phyloP scores from a whole-genome alignment of 2,797 vertebrate genomes.

The Poecilia picta region DNA sequence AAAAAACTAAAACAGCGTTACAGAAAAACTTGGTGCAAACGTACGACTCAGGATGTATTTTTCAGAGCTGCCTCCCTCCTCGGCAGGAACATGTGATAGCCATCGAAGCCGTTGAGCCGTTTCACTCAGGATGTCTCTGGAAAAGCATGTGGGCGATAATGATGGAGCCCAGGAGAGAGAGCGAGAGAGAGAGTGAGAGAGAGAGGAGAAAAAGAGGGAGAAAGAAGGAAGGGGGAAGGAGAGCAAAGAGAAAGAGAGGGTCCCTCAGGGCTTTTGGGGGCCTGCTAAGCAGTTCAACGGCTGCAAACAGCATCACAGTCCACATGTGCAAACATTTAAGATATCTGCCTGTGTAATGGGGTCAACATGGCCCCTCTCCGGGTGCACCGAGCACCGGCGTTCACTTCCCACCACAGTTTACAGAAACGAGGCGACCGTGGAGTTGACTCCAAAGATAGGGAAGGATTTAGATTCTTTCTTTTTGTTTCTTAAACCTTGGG shows the following conservation, averaged over 20 bases:
- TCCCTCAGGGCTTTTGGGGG: slow-evolving; percentile 72
- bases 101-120: slow-evolving; percentile 71
- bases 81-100: slow-evolving; percentile 78
- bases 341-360: slow-evolving; percentile 76
- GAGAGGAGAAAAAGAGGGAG: too few relatives aligned
- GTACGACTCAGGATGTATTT: slow-evolving; percentile 56
- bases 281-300: slow-evolving; percentile 73
- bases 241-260: slow-evolving; percentile 65
- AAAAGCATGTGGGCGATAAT: slow-evolving; percentile 83
- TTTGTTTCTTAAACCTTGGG: background rate
- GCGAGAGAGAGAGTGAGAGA: background rate
- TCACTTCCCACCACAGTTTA: slow-evolving; percentile 63
- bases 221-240: too few relatives aligned
- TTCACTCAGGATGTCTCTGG: slow-evolving; percentile 78
- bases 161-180: slow-evolving; percentile 62
- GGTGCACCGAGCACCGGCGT: slow-evolving; percentile 51
- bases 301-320: slow-evolving; percentile 76
- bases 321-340: slow-evolving; percentile 84
- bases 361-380: slow-evolving; percentile 71
- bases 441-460: slow-evolving; percentile 45
- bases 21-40: slow-evolving; percentile 17
- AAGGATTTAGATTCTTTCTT: slow-evolving; percentile 4
- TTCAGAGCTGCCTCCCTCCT: slow-evolving; percentile 61
- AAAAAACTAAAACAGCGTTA: slow-evolving; percentile 24
- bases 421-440: slow-evolving; percentile 46